These are phyloP conservation scores for Isoperla grammatica DNA, from an alignment of 2,888 invertebrate genomes.

Conservation along the genomic window DNA sequence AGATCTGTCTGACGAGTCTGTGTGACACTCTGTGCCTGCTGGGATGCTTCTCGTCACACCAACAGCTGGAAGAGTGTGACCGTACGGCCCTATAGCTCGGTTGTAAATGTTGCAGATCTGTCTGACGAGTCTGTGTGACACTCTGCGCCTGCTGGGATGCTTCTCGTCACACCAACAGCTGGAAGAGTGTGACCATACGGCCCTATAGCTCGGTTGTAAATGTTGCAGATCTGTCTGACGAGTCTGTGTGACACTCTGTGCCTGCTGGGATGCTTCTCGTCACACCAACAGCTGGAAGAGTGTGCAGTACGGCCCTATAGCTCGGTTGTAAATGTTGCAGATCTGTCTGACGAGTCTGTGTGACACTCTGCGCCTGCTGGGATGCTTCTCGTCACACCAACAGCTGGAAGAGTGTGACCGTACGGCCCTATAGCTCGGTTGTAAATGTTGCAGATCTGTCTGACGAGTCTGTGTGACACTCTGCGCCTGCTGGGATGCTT, in stretches of 20 bases:
- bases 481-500: slow-evolving; percentile 91
- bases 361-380: slow-evolving; percentile 84
- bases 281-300: slow-evolving; percentile 49
- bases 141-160: slow-evolving; percentile 86
- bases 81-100: too few relatives aligned
- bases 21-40: slow-evolving; percentile 88
- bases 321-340: too few relatives aligned
- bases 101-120: slow-evolving; percentile 71
- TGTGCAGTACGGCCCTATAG: too few relatives aligned
- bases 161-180: slow-evolving; percentile 58
- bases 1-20: slow-evolving; percentile 90
- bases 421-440: too few relatives aligned
- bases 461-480: slow-evolving; percentile 89
- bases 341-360: slow-evolving; percentile 91
- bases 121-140: slow-evolving; percentile 88
- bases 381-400: slow-evolving; percentile 71
- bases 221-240: slow-evolving; percentile 76
- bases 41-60: slow-evolving; percentile 75
- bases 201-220: too few relatives aligned
- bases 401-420: slow-evolving; percentile 47
- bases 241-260: slow-evolving; percentile 90
- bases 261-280: slow-evolving; percentile 82
- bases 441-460: slow-evolving; percentile 75
- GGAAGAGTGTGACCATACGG: slow-evolving; percentile 44
- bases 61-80: slow-evolving; percentile 47